phyloP scores from a whole-genome alignment of 1,140 invertebrate species.

The Brachionus koreanus region DNA sequence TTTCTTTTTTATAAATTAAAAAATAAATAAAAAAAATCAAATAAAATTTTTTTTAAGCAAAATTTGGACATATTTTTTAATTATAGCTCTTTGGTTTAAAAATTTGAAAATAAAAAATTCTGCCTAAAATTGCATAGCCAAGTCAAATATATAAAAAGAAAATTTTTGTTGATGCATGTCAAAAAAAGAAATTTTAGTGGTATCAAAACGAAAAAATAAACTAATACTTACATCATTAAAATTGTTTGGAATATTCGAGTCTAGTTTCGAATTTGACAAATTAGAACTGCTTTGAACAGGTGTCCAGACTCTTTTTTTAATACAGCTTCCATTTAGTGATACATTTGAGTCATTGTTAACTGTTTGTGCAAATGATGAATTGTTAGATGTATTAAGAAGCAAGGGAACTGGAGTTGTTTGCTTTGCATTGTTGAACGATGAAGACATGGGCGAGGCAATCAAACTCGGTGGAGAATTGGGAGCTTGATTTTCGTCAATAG shows the following conservation, averaged over 20 bases:
- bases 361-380: constrained; percentile 9
- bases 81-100: too few species aligned
- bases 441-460: background rate
- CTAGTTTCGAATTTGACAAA: background rate
- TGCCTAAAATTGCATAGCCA: too few species aligned
- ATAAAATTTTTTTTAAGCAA: too few species aligned
- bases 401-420: constrained; percentile 22
- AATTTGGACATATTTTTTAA: too few species aligned
- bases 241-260: constrained; percentile 1
- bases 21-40: too few species aligned
- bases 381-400: background rate
- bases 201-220: background rate
- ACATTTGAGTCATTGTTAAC: background rate
- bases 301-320: constrained; percentile 41
- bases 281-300: constrained; percentile 37
- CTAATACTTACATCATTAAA: constrained; percentile 23
- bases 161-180: background rate
- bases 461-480: constrained; percentile 14
- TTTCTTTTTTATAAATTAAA: too few species aligned
- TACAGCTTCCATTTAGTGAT: constrained; percentile 2
- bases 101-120: too few species aligned
- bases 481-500: background rate
- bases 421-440: background rate
- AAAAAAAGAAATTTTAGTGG: background rate
- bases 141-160: too few species aligned